Conservation (phyloP, 2,113 vertebrate species). For the Dolichotis patagonum region DNA sequence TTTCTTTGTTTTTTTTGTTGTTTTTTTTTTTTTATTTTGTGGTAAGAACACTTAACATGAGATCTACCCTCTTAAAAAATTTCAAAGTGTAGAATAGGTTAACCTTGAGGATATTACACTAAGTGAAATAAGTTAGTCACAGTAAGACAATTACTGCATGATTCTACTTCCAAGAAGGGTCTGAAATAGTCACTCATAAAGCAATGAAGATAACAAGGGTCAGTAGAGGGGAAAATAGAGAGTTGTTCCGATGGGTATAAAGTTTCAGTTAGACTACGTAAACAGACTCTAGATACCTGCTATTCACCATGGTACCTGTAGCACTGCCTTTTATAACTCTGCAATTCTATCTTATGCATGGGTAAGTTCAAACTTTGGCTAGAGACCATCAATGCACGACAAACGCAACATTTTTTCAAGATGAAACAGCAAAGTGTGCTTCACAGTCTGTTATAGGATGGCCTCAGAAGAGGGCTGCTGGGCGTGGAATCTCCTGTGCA, state of each 20-base stretch:
- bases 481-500: neutral
- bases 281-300: neutral
- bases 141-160: neutral
- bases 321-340: neutral
- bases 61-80: neutral
- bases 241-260: neutral
- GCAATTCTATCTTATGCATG: neutral
- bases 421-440: neutral
- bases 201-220: neutral
- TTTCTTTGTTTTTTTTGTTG: neutral
- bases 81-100: neutral
- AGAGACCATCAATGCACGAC: neutral
- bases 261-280: neutral
- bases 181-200: neutral
- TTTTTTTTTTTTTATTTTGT: neutral
- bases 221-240: neutral
- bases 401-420: conserved; percentile 23
- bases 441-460: neutral
- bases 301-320: neutral
- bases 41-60: neutral
- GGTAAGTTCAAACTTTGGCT: neutral
- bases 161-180: neutral
- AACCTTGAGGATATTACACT: neutral
- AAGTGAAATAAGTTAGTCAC: neutral
- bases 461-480: neutral